A percentile compares a stretch with the other conserved stretches of the same genome.
Evolutionary conservation across 2,113 vertebrate species (phyloP).

Genomic region (Crotalus helleri): DNA sequence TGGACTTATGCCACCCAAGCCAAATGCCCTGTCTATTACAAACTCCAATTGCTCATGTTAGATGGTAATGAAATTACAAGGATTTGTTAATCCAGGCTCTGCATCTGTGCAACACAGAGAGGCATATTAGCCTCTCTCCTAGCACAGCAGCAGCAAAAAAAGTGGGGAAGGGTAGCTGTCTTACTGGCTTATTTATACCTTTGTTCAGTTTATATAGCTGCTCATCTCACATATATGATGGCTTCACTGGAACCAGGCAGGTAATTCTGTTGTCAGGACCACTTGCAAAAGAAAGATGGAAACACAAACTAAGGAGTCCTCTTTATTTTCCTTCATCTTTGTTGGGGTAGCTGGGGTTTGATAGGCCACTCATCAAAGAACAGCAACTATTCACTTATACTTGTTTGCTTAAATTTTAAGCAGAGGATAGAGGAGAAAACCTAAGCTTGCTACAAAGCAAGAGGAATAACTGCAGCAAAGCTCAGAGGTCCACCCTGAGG

Average conservation of each 20-base stretch:
- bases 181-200: neutral
- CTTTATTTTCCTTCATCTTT: neutral
- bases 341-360: neutral
- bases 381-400: neutral
- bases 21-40: slow-evolving; percentile 47
- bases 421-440: neutral
- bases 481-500: neutral
- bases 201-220: neutral
- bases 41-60: slow-evolving; percentile 56
- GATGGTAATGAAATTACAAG: slow-evolving; percentile 47
- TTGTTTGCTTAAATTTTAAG: neutral
- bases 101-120: neutral
- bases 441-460: neutral
- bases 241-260: slow-evolving; percentile 30
- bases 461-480: neutral
- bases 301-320: neutral
- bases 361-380: neutral
- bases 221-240: neutral
- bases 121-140: slow-evolving; percentile 1
- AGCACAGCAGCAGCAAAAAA: neutral
- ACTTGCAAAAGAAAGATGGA: neutral
- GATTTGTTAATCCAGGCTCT: slow-evolving; percentile 38
- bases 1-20: slow-evolving; percentile 30
- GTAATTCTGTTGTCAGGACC: slow-evolving; percentile 26
- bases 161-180: slow-evolving; percentile 21